Base-by-base conservation (phyloP, 2,797 vertebrate genomes). In the Mormyrops boulengeri region DNA sequence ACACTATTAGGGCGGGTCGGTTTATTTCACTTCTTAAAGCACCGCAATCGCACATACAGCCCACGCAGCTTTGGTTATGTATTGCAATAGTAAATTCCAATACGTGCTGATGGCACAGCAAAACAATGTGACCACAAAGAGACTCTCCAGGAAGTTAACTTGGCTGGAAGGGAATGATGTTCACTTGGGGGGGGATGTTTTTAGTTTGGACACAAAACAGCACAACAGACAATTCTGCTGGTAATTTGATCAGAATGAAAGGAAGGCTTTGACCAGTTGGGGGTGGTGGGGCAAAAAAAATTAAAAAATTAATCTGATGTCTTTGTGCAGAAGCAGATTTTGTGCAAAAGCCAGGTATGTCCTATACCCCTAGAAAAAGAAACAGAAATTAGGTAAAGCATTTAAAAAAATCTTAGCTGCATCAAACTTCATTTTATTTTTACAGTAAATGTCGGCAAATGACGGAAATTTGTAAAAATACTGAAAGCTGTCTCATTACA, bases 331-430 rank as follows among this genome's bases (percentile, higher is more conserved):
- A 91, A 91, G 91, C 89, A 73, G 86, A 88, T 89, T 69, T 85
- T 90, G 91, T 92, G 92, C 88, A 89, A 93, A 93, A 91, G 92
- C 92, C 94, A 94, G 92, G 52, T 86, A 87, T 88, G 85, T 30
- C 3, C 34, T 90, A 73, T 91, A 90, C 57, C 73, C 92, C 93
- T 93, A 89, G 34, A 90, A 90, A 66, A 91, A 5, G 90, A 90
- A 0, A 26, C 91, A 86, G 57, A 85, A 87, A 66, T 92, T 89
- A 91, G 62, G 49, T 85, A 88, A 38, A 38, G 34, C 22, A 85
- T 50, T 2, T n/a, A n/a, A 80, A 80, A 34, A 69, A 49, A 86
- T 1, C 11, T 11, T 3, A 19, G 14, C 22, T 34, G n/a, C 22
- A 26, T 12, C 4, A 85, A 47, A 85, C 80, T 52, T 22, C 7